Conservation (phyloP, 2,797 vertebrate species). For the Pteronotus mesoamericanus region DNA sequence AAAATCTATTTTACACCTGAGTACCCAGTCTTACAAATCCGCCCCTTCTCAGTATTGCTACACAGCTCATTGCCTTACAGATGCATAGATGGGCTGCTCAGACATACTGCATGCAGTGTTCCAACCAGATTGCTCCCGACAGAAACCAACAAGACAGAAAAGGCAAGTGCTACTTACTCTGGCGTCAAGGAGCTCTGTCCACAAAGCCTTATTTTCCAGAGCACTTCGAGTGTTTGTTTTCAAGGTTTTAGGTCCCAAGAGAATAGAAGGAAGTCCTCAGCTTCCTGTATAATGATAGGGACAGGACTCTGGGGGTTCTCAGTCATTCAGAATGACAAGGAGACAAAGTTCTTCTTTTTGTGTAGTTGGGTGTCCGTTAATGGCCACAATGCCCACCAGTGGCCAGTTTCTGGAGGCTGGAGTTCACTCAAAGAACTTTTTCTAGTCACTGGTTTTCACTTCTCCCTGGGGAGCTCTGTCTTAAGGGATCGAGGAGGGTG, state of each 20-base stretch:
- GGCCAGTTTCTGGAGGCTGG: not conserved
- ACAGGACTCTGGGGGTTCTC: not conserved
- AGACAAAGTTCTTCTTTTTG: conserved; percentile 11
- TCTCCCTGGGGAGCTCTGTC: not conserved
- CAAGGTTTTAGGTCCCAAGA: not conserved
- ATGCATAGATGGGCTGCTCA: not conserved
- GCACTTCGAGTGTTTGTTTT: not conserved
- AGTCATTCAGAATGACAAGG: conserved; percentile 2
- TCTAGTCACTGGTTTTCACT: not conserved
- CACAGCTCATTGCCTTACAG: not conserved
- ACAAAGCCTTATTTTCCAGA: not conserved
- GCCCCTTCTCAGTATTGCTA: not conserved
- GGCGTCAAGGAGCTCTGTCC: not conserved
- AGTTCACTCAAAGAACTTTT: not conserved
- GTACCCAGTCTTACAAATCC: not conserved
- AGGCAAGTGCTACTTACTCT: conserved; percentile 50
- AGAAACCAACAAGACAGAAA: not conserved
- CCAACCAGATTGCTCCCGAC: not conserved
- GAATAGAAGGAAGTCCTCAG: not conserved
- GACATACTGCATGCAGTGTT: not conserved
- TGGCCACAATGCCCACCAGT: not conserved
- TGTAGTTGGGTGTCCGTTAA: not conserved
- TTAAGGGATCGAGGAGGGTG: not conserved
- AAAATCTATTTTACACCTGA: not conserved
- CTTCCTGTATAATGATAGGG: conserved; percentile 13